A percentile compares a stretch with the other conserved stretches of the same genome.
Conservation (phyloP, 2,113 vertebrate genomes). For the Equus przewalskii region DNA sequence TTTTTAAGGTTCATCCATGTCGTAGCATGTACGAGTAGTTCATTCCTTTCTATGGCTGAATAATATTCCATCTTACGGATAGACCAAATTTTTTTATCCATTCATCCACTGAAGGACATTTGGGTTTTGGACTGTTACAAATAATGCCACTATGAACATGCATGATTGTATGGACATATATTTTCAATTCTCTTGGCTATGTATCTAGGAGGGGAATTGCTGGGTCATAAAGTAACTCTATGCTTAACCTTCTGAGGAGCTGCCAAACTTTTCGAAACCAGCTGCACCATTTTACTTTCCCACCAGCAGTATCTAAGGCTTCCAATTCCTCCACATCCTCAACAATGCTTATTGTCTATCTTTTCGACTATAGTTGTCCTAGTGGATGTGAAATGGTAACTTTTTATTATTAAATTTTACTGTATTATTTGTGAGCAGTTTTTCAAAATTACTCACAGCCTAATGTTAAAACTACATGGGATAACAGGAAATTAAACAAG, state of each 20-base stretch:
- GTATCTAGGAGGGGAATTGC: too few relatives aligned
- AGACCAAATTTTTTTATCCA: neutral
- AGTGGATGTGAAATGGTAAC: neutral
- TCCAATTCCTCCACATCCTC: neutral
- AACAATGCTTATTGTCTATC: neutral
- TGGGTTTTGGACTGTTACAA: neutral
- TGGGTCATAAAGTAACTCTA: neutral
- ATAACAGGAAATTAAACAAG: neutral
- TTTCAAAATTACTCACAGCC: neutral
- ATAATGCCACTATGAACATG: neutral
- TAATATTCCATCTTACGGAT: neutral
- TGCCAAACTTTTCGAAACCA: neutral
- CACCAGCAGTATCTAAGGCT: fast-evolving
- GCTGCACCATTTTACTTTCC: too few relatives aligned
- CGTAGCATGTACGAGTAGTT: neutral
- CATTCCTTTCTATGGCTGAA: neutral
- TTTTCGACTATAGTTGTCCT: neutral
- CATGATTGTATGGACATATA: neutral
- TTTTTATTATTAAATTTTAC: neutral
- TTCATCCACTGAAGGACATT: neutral
- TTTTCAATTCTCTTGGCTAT: neutral
- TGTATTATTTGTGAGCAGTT: neutral
- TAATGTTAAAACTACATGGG: neutral
- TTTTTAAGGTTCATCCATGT: neutral
- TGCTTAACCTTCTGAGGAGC: neutral